Evolutionary conservation across 2,888 invertebrate species (phyloP), one percentile per base, ranked within the genome.

Genomic region (Dicyrtoma fusca): DNA sequence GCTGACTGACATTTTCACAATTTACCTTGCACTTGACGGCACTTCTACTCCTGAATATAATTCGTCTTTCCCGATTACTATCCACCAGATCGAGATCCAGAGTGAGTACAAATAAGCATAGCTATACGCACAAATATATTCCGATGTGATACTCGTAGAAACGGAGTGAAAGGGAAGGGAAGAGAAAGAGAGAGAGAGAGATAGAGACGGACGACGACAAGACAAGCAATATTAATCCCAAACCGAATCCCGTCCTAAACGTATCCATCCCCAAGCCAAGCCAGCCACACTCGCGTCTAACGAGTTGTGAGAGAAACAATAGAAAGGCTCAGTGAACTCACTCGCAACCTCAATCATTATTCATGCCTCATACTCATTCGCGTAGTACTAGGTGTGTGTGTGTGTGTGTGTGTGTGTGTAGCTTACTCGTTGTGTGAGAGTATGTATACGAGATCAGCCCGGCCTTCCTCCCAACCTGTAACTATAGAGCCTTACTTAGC

Each of bases 301-400:
- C 53, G 53, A 53, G 53, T 53, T 53, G 53, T 53, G 53, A 53
- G 53, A 53, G 53, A 53, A 53, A 53, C 53, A 53, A 53, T 53
- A 17, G 53, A 53, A 53, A 25, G 26, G 34, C 26, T 59, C 26
- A 59, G 34, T 59, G 26, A 25, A 59, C 26, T 26, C 65, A 63
- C 19, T 63, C 63, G 13, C 45, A 65, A 51, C 26, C 65, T 53
- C 49, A 51, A 66, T 66, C 66, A 66, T 66, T 66, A 66, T 53
- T 66, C 66, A 66, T 66, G 51, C 64, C 61, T 26, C 26, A 61
- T 61, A 26, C 34, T 61, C 26, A 61, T 61, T 61, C 34, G 34
- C 34, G 8, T 34, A 5, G 34, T 34, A 34, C 8, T 34, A 34
- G 8, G 34, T 34, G n/a, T n/a, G 59, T 59, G 25, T 25, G 14